phyloP scores from a whole-genome alignment of 2,797 vertebrate species.

The Mormyrus hasselquistii region DNA sequence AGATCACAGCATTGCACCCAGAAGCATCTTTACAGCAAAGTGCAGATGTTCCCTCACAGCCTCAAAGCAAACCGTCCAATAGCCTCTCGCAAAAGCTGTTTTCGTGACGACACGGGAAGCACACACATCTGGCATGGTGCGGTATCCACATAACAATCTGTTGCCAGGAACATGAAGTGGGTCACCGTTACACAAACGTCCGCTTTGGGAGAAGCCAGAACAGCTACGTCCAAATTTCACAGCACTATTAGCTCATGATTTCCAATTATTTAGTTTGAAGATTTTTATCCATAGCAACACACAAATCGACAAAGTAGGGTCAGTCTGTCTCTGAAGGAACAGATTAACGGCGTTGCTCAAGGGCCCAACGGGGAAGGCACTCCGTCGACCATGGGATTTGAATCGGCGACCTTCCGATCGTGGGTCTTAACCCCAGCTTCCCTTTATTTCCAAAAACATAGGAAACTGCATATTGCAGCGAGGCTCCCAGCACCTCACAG shows the following conservation, averaged over 20 bases:
- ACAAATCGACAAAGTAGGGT: neutral
- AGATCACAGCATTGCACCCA: neutral
- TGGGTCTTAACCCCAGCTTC: neutral
- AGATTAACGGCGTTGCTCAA: neutral
- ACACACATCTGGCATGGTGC: neutral
- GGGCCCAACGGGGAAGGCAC: neutral
- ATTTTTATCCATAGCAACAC: neutral
- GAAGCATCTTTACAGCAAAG: neutral
- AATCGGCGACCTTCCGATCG: neutral
- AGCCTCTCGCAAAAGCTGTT: neutral
- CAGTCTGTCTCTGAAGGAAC: neutral
- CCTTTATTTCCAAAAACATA: neutral
- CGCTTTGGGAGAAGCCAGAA: neutral
- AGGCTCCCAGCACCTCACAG: neutral
- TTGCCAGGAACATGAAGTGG: neutral
- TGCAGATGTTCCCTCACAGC: neutral
- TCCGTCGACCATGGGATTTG: neutral
- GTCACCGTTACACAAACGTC: slow-evolving; percentile 4
- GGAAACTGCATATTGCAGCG: neutral
- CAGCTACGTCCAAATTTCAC: neutral
- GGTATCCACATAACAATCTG: neutral
- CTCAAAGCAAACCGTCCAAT: neutral
- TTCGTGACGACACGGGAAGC: neutral
- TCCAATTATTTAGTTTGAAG: neutral
- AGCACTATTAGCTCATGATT: neutral